Percentiles rank a stretch among this genome's conserved stretches.
phyloP scores from a whole-genome alignment of 2,888 invertebrate genomes.

The Meandrusa payeni region DNA sequence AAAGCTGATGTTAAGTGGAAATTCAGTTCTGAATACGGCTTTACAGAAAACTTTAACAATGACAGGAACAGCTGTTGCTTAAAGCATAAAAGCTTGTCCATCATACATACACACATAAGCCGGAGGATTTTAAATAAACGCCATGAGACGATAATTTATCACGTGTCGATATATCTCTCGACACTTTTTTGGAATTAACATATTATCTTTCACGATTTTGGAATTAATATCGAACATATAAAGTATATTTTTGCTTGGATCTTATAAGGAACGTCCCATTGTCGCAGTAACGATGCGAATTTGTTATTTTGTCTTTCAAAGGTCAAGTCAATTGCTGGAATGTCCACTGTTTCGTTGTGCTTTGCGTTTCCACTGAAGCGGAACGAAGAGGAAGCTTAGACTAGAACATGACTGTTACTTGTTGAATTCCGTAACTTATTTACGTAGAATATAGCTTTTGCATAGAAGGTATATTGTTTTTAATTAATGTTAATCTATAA shows the following conservation, averaged over 20 bases:
- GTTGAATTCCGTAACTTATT: no score
- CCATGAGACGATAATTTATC: constrained; percentile 13
- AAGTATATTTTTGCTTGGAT: not conserved
- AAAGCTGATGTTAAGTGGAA: no score
- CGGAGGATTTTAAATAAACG: constrained; percentile 3
- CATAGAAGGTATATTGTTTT: no score
- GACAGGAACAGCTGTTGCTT: constrained; percentile 13
- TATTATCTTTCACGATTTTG: not conserved
- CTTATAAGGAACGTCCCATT: not conserved
- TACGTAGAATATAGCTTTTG: no score
- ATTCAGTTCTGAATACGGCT: no score
- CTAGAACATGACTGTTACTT: no score
- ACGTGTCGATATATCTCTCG: constrained; percentile 12
- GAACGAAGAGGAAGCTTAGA: no score
- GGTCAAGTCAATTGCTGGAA: constrained; percentile 12
- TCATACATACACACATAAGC: constrained; percentile 2
- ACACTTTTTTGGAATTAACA: constrained; percentile 4
- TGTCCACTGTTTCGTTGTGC: not conserved
- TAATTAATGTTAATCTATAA: no score
- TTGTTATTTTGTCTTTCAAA: constrained; percentile 15
- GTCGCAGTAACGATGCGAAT: constrained; percentile 2
- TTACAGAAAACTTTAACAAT: not conserved
- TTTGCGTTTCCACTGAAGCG: no score
- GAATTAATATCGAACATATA: not conserved
- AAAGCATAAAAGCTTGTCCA: constrained; percentile 10